A percentile compares a stretch with the other conserved stretches of the same genome.
Evolutionary conservation across 2,797 vertebrate species (phyloP).

Genomic region (Vultur gryphus): DNA sequence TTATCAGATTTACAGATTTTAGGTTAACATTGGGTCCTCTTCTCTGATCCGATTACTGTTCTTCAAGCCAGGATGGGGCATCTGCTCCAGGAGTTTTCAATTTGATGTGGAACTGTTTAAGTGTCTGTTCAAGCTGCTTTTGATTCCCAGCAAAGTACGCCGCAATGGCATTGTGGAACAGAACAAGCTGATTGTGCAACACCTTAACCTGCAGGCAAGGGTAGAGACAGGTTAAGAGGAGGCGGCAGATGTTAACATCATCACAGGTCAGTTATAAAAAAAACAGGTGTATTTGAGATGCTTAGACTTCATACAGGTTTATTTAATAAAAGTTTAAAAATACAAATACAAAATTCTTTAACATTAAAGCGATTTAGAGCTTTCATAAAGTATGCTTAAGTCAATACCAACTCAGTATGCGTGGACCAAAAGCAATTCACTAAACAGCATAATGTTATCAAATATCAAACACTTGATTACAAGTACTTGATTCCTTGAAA

Average conservation of each 20-base stretch:
- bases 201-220: conserved; percentile 88
- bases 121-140: conserved; percentile 97
- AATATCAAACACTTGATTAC: not conserved
- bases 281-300: not conserved
- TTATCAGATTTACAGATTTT: conserved; percentile 45
- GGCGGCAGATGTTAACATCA: not conserved
- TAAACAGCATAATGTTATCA: not conserved
- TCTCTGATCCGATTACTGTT: conserved; percentile 79
- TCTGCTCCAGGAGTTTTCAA: conserved; percentile 96
- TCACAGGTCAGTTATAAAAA: not conserved
- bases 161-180: conserved; percentile 97
- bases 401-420: not conserved
- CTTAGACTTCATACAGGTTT: not conserved
- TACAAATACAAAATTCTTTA: not conserved
- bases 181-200: conserved; percentile 95
- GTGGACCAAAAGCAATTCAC: not conserved
- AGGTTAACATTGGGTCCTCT: conserved; percentile 29
- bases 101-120: conserved; percentile 99
- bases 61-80: conserved; percentile 94
- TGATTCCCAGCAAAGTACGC: conserved; percentile 98
- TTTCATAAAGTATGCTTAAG: not conserved
- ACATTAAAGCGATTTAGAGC: not conserved
- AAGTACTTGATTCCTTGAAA: not conserved
- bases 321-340: not conserved
- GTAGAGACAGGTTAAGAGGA: conserved; percentile 1